Conservation (phyloP, 2,797 vertebrate species). For the Paratrypauchen microcephalus region DNA sequence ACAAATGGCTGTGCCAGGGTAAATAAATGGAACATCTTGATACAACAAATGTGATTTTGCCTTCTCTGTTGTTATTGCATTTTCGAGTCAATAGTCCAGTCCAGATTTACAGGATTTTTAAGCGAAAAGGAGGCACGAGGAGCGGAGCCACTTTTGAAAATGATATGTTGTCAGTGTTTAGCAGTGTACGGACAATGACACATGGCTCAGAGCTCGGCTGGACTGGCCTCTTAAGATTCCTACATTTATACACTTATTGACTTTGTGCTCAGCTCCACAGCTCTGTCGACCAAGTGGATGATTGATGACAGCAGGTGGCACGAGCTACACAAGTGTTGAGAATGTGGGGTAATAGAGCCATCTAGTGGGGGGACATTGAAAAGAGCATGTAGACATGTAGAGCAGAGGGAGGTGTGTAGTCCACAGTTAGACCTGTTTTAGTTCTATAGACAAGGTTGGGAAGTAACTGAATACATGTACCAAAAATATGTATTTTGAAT, state of each 20-base stretch:
- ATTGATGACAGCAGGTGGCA: slow-evolving; percentile 32
- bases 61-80: slow-evolving; percentile 51
- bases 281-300: slow-evolving; percentile 51
- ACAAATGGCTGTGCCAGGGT: slow-evolving; percentile 31
- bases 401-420: too few species aligned
- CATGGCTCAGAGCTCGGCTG: slow-evolving; percentile 16
- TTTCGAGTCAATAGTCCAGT: slow-evolving; percentile 47
- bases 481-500: too few species aligned
- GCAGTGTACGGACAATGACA: slow-evolving; percentile 61
- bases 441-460: too few species aligned
- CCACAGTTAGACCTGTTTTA: too few species aligned
- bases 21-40: slow-evolving; percentile 44
- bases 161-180: slow-evolving; percentile 59
- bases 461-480: too few species aligned
- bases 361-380: slow-evolving; percentile 53
- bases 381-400: neutral
- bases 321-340: neutral
- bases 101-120: slow-evolving; percentile 36
- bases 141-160: slow-evolving; percentile 60
- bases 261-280: slow-evolving; percentile 41
- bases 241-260: slow-evolving; percentile 53
- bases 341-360: slow-evolving; percentile 50
- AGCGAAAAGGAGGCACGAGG: slow-evolving; percentile 6
- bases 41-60: slow-evolving; percentile 48
- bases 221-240: slow-evolving; percentile 39